Evolutionary conservation across 2,113 vertebrate species (phyloP).

Genomic region (Cavia porcellus): DNA sequence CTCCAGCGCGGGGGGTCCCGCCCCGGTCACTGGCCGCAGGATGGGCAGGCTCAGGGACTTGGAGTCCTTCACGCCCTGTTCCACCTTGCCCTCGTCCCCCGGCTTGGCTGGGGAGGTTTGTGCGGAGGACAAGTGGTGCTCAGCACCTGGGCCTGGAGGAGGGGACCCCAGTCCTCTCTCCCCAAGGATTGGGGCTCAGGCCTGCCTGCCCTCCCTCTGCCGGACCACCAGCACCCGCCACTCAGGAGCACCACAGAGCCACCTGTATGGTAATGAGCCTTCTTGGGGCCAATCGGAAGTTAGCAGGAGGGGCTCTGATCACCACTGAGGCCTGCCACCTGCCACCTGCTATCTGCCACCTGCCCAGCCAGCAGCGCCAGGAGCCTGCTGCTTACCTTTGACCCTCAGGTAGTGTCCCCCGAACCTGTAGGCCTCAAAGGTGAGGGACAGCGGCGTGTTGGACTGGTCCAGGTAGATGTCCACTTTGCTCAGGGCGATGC

Average conservation of each 20-base stretch:
- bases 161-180: not conserved
- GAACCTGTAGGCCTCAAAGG: conserved; percentile 96
- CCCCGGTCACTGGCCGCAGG: conserved; percentile 88
- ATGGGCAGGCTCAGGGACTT: conserved; percentile 93
- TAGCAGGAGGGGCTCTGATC: not conserved
- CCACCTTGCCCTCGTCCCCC: conserved; percentile 94
- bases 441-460: conserved; percentile 95
- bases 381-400: conserved; percentile 91
- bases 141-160: not conserved
- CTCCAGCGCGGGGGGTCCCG: conserved; percentile 86
- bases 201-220: not conserved
- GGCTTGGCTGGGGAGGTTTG: conserved; percentile 89
- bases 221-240: not conserved
- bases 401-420: conserved; percentile 97
- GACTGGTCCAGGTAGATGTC: conserved; percentile 98
- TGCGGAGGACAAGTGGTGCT: not conserved
- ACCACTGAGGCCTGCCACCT: not conserved
- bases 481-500: conserved; percentile 91
- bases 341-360: not conserved
- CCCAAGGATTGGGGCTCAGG: not conserved
- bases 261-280: conserved; percentile 74
- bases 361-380: accelerated
- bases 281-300: conserved; percentile 30
- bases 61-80: conserved; percentile 92
- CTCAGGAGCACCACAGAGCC: conserved; percentile 13